A percentile compares a stretch with the other conserved stretches of the same genome.
These are phyloP conservation scores for Trachythela sp. DNA, from an alignment of 64 coral and sea anemone genomes.

Conservation along the genomic window DNA sequence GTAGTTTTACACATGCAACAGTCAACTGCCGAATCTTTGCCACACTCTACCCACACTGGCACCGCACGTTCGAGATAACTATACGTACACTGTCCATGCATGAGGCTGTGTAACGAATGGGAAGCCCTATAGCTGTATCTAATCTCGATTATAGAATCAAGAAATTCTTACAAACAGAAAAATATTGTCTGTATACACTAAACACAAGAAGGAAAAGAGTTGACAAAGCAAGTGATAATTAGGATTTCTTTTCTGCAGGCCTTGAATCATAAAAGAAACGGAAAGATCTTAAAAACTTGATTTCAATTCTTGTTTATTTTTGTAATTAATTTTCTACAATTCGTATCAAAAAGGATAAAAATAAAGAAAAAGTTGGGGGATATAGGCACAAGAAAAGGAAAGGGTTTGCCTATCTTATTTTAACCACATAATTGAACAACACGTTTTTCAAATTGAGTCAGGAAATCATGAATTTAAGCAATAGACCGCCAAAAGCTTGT, in stretches of 20 bases:
- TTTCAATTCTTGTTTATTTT: conserved; percentile 5
- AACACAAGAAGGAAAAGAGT: background rate
- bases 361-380: background rate
- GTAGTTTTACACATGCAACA: too few relatives aligned
- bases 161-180: background rate
- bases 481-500: background rate
- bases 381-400: background rate
- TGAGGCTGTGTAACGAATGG: too few relatives aligned
- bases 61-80: too few relatives aligned
- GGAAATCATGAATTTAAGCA: conserved; percentile 13
- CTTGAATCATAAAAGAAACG: background rate
- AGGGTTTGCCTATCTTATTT: background rate
- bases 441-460: conserved; percentile 14
- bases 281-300: background rate
- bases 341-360: background rate
- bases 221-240: background rate
- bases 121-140: too few relatives aligned
- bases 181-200: background rate
- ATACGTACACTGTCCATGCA: too few relatives aligned
- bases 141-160: too few relatives aligned
- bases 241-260: background rate
- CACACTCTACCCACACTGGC: too few relatives aligned
- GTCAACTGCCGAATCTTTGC: too few relatives aligned
- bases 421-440: background rate
- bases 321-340: background rate